Evolutionary conservation across 2,797 vertebrate species (phyloP), one percentile per base, ranked within the genome.

Genomic region (Oryzias sinensis): DNA sequence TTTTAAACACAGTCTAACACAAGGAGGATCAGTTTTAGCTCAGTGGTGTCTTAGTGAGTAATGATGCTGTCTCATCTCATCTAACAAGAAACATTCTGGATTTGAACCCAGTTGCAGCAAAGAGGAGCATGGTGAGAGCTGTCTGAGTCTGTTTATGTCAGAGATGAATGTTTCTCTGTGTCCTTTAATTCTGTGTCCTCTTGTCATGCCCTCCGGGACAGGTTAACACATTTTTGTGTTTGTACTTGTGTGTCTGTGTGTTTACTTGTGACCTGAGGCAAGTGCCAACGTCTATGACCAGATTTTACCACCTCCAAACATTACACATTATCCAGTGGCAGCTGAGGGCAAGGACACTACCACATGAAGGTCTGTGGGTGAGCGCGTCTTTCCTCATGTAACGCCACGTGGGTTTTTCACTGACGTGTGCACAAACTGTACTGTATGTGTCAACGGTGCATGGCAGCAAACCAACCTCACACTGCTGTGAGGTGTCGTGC

Each of bases 161-260:
- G 25, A 59, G 52, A 77, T 67, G 75, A 79, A 69, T 46, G 68
- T 74, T 70, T 64, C 59, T 65, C 66, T 53, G 61, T n/a, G 70
- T 83, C 82, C 83, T 86, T 82, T 81, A 73, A 88, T 76, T 84
- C 76, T 70, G 65, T 74, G 81, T 77, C 77, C 85, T 82, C 78
- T 68, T 62, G 68, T 84, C 77, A 72, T 68, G 56, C 55, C 82
- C 76, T 68, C 59, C 1, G 75, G 83, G 70, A 78, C 61, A 69
- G 64, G 72, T 84, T 87, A 82, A 67, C 77, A 72, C 65, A 33
- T 83, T 71, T 66, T 45, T 68, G 56, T 9, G 5, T 45, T 1
- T 62, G 65, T 46, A 37, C 50, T 25, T 44, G 14, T n/a, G 41
- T 57, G 43, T 55, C 44, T 48, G 22, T 65, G 6, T 67, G 62